Conservation (phyloP, 2,797 vertebrate species). For the Malurus leucopterus region DNA sequence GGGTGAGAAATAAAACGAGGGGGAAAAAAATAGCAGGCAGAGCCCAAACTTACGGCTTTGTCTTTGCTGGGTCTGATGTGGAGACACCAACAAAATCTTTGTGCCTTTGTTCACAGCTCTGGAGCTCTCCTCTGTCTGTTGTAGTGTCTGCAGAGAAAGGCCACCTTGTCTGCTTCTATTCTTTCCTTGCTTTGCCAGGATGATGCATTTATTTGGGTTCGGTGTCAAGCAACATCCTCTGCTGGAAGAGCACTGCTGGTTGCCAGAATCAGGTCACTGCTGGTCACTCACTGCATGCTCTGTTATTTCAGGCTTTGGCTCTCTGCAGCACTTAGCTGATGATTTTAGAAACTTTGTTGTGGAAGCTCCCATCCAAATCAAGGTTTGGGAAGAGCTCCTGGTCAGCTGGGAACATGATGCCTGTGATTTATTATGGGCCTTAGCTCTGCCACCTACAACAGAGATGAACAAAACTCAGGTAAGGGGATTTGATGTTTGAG, state of each 20-base stretch:
- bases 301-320: not conserved
- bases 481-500: not conserved
- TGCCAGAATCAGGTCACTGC: not conserved
- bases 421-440: not conserved
- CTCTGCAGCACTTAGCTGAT: not conserved
- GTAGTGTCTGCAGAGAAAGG: not conserved
- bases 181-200: not conserved
- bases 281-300: not conserved
- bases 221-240: not conserved
- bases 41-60: not conserved
- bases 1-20: not conserved
- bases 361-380: not conserved
- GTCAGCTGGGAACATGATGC: not conserved
- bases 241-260: not conserved
- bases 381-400: not conserved
- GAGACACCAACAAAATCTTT: not conserved
- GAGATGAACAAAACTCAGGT: not conserved
- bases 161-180: not conserved
- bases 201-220: conserved; percentile 13
- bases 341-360: not conserved
- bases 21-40: not conserved
- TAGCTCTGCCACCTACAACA: not conserved
- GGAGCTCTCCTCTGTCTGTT: not conserved
- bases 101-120: not conserved
- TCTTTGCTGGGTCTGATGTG: not conserved